Conservation (phyloP, 2,888 invertebrate genomes). For the Thereva nobilitata region DNA sequence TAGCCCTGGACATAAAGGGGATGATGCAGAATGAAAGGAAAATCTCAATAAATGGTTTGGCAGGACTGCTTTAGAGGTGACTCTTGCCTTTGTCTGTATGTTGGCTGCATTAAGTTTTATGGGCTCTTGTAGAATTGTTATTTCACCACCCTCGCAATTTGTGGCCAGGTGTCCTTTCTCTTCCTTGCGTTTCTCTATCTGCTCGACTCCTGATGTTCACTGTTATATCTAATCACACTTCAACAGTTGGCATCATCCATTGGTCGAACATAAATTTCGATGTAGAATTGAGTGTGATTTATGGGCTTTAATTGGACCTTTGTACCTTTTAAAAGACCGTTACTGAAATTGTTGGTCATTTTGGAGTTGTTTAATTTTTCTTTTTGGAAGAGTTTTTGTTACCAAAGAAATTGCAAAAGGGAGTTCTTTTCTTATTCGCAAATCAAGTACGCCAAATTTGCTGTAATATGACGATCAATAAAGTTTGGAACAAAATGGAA, state of each 20-base stretch:
- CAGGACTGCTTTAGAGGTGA: slow-evolving; percentile 20
- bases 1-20: slow-evolving; percentile 33
- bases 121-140: slow-evolving; percentile 31
- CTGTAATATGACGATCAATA: too few species aligned
- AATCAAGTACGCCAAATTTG: too few species aligned
- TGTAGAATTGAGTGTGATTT: slow-evolving; percentile 35
- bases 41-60: slow-evolving; percentile 36
- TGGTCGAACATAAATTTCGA: slow-evolving; percentile 27
- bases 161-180: slow-evolving; percentile 34
- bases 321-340: slow-evolving; percentile 11
- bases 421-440: too few species aligned
- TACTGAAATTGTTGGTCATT: slow-evolving; percentile 10
- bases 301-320: slow-evolving; percentile 28
- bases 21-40: slow-evolving; percentile 38
- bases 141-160: slow-evolving; percentile 42
- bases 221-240: slow-evolving; percentile 17
- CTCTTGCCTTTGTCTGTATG: slow-evolving; percentile 16
- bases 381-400: too few species aligned
- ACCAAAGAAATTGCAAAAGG: too few species aligned
- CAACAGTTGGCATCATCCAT: slow-evolving; percentile 39
- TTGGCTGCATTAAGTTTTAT: slow-evolving; percentile 37
- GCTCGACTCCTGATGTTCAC: slow-evolving; percentile 6
- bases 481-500: too few species aligned
- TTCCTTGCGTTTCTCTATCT: slow-evolving; percentile 1
- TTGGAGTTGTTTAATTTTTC: too few species aligned